These are phyloP conservation scores for Onychorhynchus coronatus DNA, from an alignment of 2,113 vertebrate genomes.

Conservation along the genomic window DNA sequence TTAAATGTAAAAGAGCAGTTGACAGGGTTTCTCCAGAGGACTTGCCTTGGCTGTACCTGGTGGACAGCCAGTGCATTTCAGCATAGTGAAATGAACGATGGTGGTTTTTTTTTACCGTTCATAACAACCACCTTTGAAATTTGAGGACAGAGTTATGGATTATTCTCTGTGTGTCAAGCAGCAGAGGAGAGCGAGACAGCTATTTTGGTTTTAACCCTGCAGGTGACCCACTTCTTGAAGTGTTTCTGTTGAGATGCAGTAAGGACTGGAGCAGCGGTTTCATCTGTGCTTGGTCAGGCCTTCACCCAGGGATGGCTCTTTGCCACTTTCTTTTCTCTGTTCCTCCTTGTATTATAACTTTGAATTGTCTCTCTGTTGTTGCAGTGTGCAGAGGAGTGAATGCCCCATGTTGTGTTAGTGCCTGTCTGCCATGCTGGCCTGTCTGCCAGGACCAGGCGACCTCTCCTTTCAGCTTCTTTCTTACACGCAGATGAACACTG, in stretches of 20 bases:
- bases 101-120: not conserved
- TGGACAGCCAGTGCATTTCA: not conserved
- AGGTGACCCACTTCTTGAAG: conserved; percentile 23
- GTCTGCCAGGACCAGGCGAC: conserved; percentile 97
- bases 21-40: conserved; percentile 36
- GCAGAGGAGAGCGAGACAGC: not conserved
- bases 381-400: conserved; percentile 89
- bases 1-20: conserved; percentile 12
- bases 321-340: conserved; percentile 50
- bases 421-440: conserved; percentile 98
- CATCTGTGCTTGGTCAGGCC: conserved; percentile 47
- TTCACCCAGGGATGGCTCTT: conserved; percentile 19
- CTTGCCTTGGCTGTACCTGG: not conserved
- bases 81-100: not conserved
- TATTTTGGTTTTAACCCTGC: conserved; percentile 1
- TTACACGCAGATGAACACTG: conserved; percentile 99
- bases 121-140: not conserved
- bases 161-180: not conserved
- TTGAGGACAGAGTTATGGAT: not conserved
- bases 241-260: not conserved
- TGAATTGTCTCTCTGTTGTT: conserved; percentile 68
- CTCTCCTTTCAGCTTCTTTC: conserved; percentile 97
- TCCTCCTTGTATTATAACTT: conserved; percentile 53
- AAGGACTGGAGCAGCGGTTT: not conserved
- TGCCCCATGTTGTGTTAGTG: conserved; percentile 93